A percentile compares a stretch with the other conserved stretches of the same genome.
These are phyloP conservation scores for Poeciliopsis retropinna DNA, from an alignment of 2,113 vertebrate genomes.

Conservation along the genomic window DNA sequence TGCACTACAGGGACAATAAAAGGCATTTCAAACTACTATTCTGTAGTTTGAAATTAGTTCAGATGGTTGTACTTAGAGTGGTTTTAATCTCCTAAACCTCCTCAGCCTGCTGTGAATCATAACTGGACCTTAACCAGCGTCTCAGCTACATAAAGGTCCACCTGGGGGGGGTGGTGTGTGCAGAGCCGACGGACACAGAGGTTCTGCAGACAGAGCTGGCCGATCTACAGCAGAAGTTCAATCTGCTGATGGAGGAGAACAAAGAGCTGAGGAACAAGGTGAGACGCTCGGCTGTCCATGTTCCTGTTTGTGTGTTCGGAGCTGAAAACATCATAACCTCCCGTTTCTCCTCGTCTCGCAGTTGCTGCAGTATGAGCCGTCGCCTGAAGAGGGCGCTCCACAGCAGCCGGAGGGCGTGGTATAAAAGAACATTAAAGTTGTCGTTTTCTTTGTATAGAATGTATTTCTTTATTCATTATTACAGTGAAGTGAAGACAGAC, in stretches of 20 bases:
- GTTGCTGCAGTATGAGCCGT: slow-evolving; percentile 90
- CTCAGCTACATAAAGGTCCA: slow-evolving; percentile 93
- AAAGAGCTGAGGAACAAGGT: slow-evolving; percentile 90
- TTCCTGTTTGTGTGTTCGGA: neutral
- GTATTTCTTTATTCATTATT: slow-evolving; percentile 48
- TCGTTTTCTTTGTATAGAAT: slow-evolving; percentile 31
- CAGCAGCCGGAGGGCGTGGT: slow-evolving; percentile 64
- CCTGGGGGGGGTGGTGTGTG: slow-evolving; percentile 80
- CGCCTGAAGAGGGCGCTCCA: slow-evolving; percentile 81
- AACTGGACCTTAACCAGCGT: slow-evolving; percentile 63
- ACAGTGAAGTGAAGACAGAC: slow-evolving; percentile 27
- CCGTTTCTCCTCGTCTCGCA: slow-evolving; percentile 53
- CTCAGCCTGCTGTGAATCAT: neutral
- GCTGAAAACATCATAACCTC: neutral
- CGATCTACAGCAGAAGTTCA: slow-evolving; percentile 89
- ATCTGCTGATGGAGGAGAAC: slow-evolving; percentile 90
- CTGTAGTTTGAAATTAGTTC: too few relatives aligned
- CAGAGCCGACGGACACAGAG: slow-evolving; percentile 85
- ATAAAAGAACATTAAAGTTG: neutral
- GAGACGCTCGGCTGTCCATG: slow-evolving; percentile 24
- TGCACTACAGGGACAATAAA: too few relatives aligned
- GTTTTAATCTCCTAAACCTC: neutral
- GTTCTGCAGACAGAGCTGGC: slow-evolving; percentile 86
- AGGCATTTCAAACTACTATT: too few relatives aligned
- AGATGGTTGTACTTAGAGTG: too few relatives aligned